Base-by-base conservation (phyloP, 2,113 vertebrate genomes). In the Entomyzon cyanotis region DNA sequence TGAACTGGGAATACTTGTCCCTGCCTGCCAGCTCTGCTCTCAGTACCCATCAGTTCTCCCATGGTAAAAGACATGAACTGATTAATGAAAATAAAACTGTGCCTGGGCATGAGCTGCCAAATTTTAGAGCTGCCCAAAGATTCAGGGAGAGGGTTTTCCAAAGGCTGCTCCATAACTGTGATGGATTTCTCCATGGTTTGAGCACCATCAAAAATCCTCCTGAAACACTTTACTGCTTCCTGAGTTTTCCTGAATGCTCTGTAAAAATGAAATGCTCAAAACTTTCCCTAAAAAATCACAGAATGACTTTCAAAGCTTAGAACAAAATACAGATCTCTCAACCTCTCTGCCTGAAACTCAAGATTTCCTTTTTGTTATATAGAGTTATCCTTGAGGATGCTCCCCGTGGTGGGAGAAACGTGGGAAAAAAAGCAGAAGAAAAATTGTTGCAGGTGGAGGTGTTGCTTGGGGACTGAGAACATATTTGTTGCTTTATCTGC, bases 61-160 rank as follows among this genome's bases (percentile, higher is more conserved):
- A 27, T 92, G 95, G 39, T 77, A 96, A 94, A 84, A 96, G 85
- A 89, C 92, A 86, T 17, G 56, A 79, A 39, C 56, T 90, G 84
- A 90, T 84, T 81, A 52, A 97, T 56, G 80, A 87, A 71, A 93
- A 86, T 30, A 87, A 73, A 88, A 41, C 49, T 68, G 30, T 53
- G 78, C 33, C 90, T 70, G 90, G 92, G 78, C 79, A 76, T 5
- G 37, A 90, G 90, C 47, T 85, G 90, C 75, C 35, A 56, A n/a
- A 75, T 81, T 80, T 64, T 59, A 49, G 16, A 83, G 59, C 25
- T 74, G 74, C 67, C 53, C 78, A 6, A 88, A 94, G 50, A 47
- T 25, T 67, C 46, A 22, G 37, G 23, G 69, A 84, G 28, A 82
- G 6, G 11, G 17, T 70, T 77, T 90, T 90, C 56, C 55, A 80